phyloP scores from a whole-genome alignment of 2,797 vertebrate species.

The Muscicapa comitata region DNA sequence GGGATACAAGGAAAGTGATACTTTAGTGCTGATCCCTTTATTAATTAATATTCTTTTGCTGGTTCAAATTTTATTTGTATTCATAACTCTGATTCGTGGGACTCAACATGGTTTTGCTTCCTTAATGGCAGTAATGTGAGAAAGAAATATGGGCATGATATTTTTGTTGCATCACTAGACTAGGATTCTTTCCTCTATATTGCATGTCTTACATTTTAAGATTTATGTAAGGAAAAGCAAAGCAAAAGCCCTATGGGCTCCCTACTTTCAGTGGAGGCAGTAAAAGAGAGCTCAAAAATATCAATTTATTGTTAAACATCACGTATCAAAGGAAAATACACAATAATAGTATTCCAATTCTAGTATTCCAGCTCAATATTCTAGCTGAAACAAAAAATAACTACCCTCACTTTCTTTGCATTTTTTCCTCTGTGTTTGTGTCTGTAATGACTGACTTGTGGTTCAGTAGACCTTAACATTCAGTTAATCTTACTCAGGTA shows the following conservation, averaged over 20 bases:
- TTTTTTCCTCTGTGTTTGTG: neutral
- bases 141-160: neutral
- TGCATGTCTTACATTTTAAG: neutral
- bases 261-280: neutral
- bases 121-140: neutral
- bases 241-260: neutral
- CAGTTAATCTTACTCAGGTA: neutral
- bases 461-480: neutral
- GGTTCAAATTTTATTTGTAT: neutral
- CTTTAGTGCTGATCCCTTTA: neutral
- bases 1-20: neutral
- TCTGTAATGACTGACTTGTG: neutral
- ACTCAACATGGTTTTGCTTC: neutral
- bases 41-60: neutral
- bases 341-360: neutral
- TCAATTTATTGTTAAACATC: neutral
- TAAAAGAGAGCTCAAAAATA: neutral
- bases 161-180: neutral
- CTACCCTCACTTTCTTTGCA: neutral
- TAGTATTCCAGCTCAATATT: neutral
- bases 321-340: neutral
- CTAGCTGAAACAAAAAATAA: neutral
- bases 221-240: neutral
- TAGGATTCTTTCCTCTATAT: neutral
- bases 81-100: neutral